Percentiles rank a stretch among this genome's conserved stretches.
Evolutionary conservation across 2,888 invertebrate species (phyloP).

Genomic region (Eupeodes luniger): DNA sequence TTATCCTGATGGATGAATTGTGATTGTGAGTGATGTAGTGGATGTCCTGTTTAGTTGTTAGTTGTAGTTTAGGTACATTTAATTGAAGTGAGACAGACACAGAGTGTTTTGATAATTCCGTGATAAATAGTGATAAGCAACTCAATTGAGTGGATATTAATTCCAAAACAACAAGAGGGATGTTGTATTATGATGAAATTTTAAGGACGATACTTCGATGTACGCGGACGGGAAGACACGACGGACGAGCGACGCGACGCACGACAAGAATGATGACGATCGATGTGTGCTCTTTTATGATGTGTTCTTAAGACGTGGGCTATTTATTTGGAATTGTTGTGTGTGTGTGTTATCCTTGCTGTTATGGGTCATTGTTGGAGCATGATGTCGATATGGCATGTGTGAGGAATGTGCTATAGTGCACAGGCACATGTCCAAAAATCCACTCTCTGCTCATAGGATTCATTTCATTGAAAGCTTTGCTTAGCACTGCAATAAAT

Average conservation of each 20-base stretch:
- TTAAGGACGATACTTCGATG: slow-evolving; percentile 23
- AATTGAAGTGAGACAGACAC: not conserved
- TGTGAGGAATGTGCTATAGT: slow-evolving; percentile 4
- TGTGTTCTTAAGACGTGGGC: slow-evolving; percentile 27
- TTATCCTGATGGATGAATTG: not conserved
- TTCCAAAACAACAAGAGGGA: slow-evolving; percentile 18
- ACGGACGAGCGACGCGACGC: not conserved
- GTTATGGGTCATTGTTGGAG: slow-evolving; percentile 2
- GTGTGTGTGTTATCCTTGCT: slow-evolving; percentile 8
- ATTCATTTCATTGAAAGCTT: slow-evolving; percentile 64
- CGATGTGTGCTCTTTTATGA: slow-evolving; percentile 33
- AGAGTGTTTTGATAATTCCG: slow-evolving; percentile 54
- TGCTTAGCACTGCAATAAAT: slow-evolving; percentile 46
- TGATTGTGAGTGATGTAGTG: not conserved
- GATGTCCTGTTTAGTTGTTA: slow-evolving; percentile 28
- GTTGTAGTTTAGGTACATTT: not conserved
- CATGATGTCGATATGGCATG: slow-evolving; percentile 42
- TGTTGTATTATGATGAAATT: not conserved
- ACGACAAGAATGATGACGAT: not conserved
- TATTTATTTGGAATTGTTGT: not conserved
- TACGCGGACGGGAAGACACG: too few species aligned
- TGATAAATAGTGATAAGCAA: slow-evolving; percentile 72
- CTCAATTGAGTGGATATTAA: slow-evolving; percentile 71
- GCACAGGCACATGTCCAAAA: slow-evolving; percentile 26
- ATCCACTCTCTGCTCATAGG: slow-evolving; percentile 53